These are phyloP conservation scores for Narcine bancroftii DNA, from an alignment of 2,113 vertebrate species.

Conservation along the genomic window DNA sequence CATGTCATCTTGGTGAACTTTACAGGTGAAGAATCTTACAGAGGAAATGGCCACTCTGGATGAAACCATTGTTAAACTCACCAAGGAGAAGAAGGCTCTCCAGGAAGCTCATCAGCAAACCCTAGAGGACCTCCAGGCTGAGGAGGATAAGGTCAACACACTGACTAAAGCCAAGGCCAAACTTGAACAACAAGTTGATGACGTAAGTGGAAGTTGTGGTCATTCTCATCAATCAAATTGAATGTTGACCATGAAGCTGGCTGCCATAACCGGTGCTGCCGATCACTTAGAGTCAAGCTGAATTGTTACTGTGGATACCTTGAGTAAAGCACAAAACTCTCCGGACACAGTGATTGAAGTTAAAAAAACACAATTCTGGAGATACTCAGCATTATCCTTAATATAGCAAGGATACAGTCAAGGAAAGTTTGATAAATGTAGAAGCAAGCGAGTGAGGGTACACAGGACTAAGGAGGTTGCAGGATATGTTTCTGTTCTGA, in stretches of 20 bases:
- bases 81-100: conserved; percentile 82
- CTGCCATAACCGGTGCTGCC: background rate
- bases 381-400: too few relatives aligned
- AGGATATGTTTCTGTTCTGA: too few relatives aligned
- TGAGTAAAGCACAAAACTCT: too few relatives aligned
- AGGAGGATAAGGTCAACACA: conserved; percentile 82
- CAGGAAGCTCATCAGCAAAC: conserved; percentile 85
- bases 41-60: conserved; percentile 85
- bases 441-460: background rate
- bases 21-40: conserved; percentile 83
- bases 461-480: too few relatives aligned
- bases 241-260: background rate
- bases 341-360: too few relatives aligned
- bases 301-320: background rate
- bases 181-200: conserved; percentile 88
- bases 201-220: conserved; percentile 61
- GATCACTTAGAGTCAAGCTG: background rate
- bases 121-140: conserved; percentile 81
- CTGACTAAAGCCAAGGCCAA: conserved; percentile 81
- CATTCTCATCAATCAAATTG: background rate
- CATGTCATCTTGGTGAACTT: background rate
- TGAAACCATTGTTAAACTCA: conserved; percentile 75
- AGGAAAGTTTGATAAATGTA: background rate
- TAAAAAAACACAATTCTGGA: too few relatives aligned
- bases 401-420: too few relatives aligned